Evolutionary conservation across 2,888 invertebrate species (phyloP), one percentile per base, ranked within the genome.

Genomic region (Lydus trimaculatus): DNA sequence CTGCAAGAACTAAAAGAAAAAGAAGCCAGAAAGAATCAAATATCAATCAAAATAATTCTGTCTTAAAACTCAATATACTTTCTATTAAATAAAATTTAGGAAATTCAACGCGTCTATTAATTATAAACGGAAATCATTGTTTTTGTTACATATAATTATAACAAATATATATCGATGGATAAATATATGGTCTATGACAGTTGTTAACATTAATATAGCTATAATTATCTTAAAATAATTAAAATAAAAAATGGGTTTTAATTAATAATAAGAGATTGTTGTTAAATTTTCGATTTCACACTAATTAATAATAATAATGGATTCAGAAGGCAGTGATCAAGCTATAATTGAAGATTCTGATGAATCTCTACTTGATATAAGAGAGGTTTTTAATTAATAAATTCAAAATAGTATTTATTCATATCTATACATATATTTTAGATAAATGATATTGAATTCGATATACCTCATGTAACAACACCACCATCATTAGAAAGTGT

Each of bases 391-490:
- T n/a, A n/a, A n/a, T n/a, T n/a, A n/a, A n/a, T n/a, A n/a, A n/a
- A n/a, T n/a, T n/a, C n/a, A n/a, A n/a, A n/a, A n/a, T n/a, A n/a
- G n/a, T n/a, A n/a, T n/a, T n/a, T n/a, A n/a, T n/a, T n/a, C n/a
- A n/a, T n/a, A n/a, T n/a, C n/a, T n/a, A n/a, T n/a, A n/a, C n/a
- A n/a, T n/a, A n/a, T n/a, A 66, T 87, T 88, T 65, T 79, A 94
- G 94, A 86, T 94, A 74, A 94, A 94, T 83, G 94, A 94, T 86
- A 89, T 89, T 61, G 94, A 95, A 83, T 94, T 92, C 85, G 91
- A 92, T 75, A 91, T 95, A 80, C 89, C 91, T n/a, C 89, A 93
- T 66, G 91, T 91, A 69, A 89, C 90, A 69, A 89, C 90, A 74
- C 87, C 92, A 72, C 94, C 94, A 17, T 91, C 94, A 0, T 85